Conservation (phyloP, 1,140 invertebrate genomes). For the Meloidogyne floridensis region DNA sequence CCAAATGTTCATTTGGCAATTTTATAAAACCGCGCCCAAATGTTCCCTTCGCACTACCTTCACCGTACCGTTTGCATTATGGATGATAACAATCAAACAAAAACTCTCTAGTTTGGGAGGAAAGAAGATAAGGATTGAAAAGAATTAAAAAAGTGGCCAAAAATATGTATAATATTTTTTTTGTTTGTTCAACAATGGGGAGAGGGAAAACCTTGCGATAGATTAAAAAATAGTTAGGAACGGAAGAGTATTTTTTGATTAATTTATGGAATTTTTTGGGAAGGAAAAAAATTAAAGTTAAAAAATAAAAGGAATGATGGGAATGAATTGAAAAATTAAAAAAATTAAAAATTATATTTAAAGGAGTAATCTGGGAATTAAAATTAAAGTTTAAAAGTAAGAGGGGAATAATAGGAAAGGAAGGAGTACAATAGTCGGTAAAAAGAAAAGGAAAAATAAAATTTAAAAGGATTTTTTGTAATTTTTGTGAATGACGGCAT, state of each 20-base stretch:
- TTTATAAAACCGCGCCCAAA: not conserved
- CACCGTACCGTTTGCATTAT: not conserved
- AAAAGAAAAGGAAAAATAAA: not conserved
- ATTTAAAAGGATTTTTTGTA: not conserved
- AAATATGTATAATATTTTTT: not conserved
- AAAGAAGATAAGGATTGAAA: not conserved
- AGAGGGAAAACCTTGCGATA: not conserved
- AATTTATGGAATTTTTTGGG: not conserved
- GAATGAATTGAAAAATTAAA: not conserved
- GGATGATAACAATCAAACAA: constrained; percentile 4
- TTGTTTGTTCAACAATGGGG: not conserved
- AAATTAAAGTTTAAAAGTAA: too few relatives aligned
- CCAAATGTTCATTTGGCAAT: not conserved
- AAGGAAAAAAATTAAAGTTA: constrained; percentile 4
- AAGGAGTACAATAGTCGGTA: too few relatives aligned
- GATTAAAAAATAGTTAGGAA: not conserved
- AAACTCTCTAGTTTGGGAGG: not conserved
- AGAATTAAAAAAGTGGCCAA: not conserved
- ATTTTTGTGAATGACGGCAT: too few relatives aligned
- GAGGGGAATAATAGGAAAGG: too few relatives aligned
- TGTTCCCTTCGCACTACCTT: not conserved
- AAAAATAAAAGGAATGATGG: not conserved
- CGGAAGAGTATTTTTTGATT: not conserved
- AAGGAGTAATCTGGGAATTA: not conserved
- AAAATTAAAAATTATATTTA: not conserved